phyloP scores from a whole-genome alignment of 2,113 vertebrate genomes.

The cat (Felis catus) region F.catus_Fca126_mat1.0 CM031423.1:72600501-72601000 shows the following conservation, averaged over 20 bases:
- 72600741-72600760: background rate
- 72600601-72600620: background rate
- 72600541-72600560: background rate
- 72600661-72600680: background rate
- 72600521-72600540: background rate
- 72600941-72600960: background rate
- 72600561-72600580: background rate
- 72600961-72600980: background rate
- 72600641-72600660: background rate
- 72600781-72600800: background rate
- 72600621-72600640: background rate
- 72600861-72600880: background rate
- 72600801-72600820: background rate
- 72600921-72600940: background rate
- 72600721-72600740: background rate
- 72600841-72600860: background rate
- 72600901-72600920: background rate
- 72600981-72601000: background rate
- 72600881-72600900: background rate
- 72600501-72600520: background rate
- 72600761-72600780: background rate
- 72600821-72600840: background rate
- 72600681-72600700: background rate
- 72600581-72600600: background rate
- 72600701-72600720: no score